A percentile compares a stretch with the other conserved stretches of the same genome.
Evolutionary conservation across 2,113 vertebrate species (phyloP).

Genomic region (Apeltes quadracus): DNA sequence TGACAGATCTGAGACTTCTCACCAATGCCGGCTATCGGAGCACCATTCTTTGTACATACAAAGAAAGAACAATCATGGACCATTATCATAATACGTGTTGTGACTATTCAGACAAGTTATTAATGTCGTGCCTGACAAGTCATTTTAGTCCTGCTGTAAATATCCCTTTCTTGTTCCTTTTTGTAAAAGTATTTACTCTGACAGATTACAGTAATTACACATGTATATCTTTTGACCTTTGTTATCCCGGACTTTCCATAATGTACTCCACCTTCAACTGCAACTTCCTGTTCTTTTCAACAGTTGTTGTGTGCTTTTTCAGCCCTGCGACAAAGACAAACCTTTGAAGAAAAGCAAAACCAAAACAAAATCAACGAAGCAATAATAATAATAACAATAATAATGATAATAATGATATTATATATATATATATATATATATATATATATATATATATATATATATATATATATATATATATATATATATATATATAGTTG

Average conservation of each 20-base stretch:
- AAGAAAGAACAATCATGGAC: background rate
- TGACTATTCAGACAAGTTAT: background rate
- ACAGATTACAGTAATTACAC: background rate
- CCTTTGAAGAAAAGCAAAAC: too few species aligned
- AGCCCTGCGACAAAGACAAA: too few species aligned
- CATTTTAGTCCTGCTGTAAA: background rate
- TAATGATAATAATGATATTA: too few species aligned
- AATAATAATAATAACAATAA: too few species aligned
- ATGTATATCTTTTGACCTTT: background rate
- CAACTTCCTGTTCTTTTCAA: constrained; percentile 53
- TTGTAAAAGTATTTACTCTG: background rate
- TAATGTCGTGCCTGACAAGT: background rate
- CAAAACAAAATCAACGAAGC: too few species aligned
- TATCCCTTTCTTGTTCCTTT: background rate
- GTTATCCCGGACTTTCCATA: background rate
- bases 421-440: too few species aligned
- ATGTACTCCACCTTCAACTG: background rate
- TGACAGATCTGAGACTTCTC: background rate
- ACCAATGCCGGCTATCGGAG: background rate
- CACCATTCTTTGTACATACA: background rate
- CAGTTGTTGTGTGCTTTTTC: too few species aligned
- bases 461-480: too few species aligned
- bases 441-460: too few species aligned
- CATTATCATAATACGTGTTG: background rate
- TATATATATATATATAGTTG: too few species aligned